A percentile compares a stretch with the other conserved stretches of the same genome.
phyloP scores from a whole-genome alignment of 2,888 invertebrate species.

The Orthonychiurus folsomi region DNA sequence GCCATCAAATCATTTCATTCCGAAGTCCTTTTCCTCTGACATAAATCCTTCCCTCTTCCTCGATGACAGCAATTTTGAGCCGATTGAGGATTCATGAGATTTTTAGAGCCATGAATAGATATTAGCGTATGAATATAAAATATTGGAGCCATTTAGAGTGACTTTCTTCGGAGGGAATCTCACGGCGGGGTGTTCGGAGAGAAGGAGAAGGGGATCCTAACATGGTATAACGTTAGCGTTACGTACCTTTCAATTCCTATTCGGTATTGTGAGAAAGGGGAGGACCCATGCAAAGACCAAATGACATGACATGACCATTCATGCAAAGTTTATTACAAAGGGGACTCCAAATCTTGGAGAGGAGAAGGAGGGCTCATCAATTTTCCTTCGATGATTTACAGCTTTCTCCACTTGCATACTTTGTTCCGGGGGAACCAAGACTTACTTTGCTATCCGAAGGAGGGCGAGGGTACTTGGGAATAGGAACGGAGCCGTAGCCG shows the following conservation, averaged over 20 bases:
- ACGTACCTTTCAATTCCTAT: not conserved
- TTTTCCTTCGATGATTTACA: not conserved
- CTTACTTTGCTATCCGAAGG: too few relatives aligned
- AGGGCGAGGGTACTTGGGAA: too few relatives aligned
- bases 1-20: not conserved
- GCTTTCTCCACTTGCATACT: not conserved
- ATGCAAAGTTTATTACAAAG: not conserved
- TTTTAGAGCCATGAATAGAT: not conserved
- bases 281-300: not conserved
- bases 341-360: not conserved
- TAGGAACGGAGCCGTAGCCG: too few relatives aligned
- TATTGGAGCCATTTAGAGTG: not conserved
- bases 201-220: too few relatives aligned
- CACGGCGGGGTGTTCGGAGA: not conserved
- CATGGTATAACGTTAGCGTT: too few relatives aligned
- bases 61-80: not conserved
- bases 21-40: not conserved
- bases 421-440: too few relatives aligned
- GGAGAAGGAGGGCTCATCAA: not conserved
- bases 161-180: not conserved
- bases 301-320: slow-evolving; percentile 1
- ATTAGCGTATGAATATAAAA: slow-evolving; percentile 1
- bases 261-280: not conserved
- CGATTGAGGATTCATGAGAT: slow-evolving; percentile 1
- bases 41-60: not conserved